A percentile compares a stretch with the other conserved stretches of the same genome.
Evolutionary conservation across 2,797 vertebrate species (phyloP).

Genomic region (Galaxias olidus): DNA sequence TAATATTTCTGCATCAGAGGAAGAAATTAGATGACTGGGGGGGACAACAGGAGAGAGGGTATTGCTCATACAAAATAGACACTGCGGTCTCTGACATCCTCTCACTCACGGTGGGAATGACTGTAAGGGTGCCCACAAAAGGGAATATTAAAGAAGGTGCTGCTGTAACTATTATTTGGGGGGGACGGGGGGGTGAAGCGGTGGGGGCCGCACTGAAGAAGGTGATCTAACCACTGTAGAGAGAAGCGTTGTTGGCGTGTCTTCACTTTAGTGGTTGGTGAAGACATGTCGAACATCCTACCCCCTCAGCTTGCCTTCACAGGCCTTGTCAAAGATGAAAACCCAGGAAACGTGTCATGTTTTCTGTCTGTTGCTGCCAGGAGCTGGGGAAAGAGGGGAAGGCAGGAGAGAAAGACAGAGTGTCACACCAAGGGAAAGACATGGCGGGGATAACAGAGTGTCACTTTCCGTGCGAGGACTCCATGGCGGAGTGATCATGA

Average conservation of each 20-base stretch:
- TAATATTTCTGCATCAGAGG: slow-evolving; percentile 26
- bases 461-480: slow-evolving; percentile 60
- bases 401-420: slow-evolving; percentile 53
- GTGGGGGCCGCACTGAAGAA: slow-evolving; percentile 54
- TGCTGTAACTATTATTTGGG: slow-evolving; percentile 30
- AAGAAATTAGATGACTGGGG: slow-evolving; percentile 28
- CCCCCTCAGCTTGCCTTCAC: slow-evolving; percentile 56
- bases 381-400: slow-evolving; percentile 57
- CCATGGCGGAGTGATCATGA: slow-evolving; percentile 49
- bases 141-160: slow-evolving; percentile 32
- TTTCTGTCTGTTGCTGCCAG: slow-evolving; percentile 68
- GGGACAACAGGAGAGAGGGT: slow-evolving; percentile 4
- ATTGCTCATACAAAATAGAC: slow-evolving; percentile 24
- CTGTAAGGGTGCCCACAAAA: slow-evolving; percentile 27
- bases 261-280: slow-evolving; percentile 57
- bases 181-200: too few relatives aligned
- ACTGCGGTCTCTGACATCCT: slow-evolving; percentile 48
- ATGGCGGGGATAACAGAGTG: slow-evolving; percentile 65
- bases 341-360: slow-evolving; percentile 66
- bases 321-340: slow-evolving; percentile 66
- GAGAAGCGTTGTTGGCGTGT: slow-evolving; percentile 54
- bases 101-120: slow-evolving; percentile 38
- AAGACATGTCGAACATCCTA: slow-evolving; percentile 56
- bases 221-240: slow-evolving; percentile 57
- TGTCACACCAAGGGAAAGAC: slow-evolving; percentile 68